These are phyloP conservation scores for human DNA, from an alignment of 2,113 vertebrate species.

Conservation along the genomic window GRCh38 chr5:149475501-149476000, in stretches of 20 bases:
- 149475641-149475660: neutral
- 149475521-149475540: neutral
- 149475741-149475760: conserved; percentile 24
- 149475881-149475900: conserved; percentile 34
- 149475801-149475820: conserved; percentile 11
- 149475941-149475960: neutral
- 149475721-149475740: conserved; percentile 23
- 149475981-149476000: neutral
- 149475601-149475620: neutral
- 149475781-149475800: conserved; percentile 34
- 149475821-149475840: conserved; percentile 29
- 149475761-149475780: neutral
- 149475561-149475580: neutral
- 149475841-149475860: conserved; percentile 29
- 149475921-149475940: conserved; percentile 4
- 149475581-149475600: neutral
- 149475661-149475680: neutral
- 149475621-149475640: neutral
- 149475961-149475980: conserved; percentile 28
- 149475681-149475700: neutral
- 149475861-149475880: conserved; percentile 39
- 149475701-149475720: neutral
- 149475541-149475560: neutral
- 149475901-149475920: conserved; percentile 50
- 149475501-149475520: neutral